A percentile compares a stretch with the other conserved stretches of the same genome.
These are phyloP conservation scores for Alligator mississippiensis DNA, from an alignment of 2,113 vertebrate genomes.

Conservation along the genomic window DNA sequence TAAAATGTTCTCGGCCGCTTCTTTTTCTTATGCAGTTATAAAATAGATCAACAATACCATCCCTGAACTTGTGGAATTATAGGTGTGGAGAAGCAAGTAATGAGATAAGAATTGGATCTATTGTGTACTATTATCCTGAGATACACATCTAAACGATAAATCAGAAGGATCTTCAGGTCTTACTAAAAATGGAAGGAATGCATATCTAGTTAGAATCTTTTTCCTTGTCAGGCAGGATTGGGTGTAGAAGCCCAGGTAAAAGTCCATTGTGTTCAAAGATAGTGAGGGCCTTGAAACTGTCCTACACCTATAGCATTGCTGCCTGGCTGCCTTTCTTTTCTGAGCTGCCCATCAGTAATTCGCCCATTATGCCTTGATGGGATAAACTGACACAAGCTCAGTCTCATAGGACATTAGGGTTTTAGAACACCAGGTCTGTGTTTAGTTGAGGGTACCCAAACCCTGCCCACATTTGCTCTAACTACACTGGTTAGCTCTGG, in stretches of 20 bases:
- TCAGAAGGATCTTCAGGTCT: neutral
- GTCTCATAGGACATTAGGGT: too few species aligned
- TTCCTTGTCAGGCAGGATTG: too few species aligned
- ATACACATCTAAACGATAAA: neutral
- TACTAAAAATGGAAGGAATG: neutral
- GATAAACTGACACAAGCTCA: too few species aligned
- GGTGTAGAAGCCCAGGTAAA: neutral
- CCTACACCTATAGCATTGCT: slow-evolving; percentile 16
- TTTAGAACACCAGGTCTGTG: too few species aligned
- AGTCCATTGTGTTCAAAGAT: neutral
- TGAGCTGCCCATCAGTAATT: too few species aligned
- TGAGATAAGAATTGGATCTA: neutral
- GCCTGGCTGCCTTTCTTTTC: too few species aligned
- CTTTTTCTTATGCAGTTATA: neutral
- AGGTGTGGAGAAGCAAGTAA: neutral
- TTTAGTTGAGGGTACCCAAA: too few species aligned
- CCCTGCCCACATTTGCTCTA: too few species aligned
- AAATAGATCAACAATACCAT: neutral
- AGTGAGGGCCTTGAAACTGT: neutral
- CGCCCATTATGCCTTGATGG: too few species aligned
- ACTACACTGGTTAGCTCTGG: too few species aligned
- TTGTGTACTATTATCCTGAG: neutral
- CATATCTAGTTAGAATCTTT: neutral
- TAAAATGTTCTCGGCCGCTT: neutral
- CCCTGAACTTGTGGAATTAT: neutral